A percentile compares a stretch with the other conserved stretches of the same genome.
These are phyloP conservation scores for Acrocephalus arundinaceus DNA, from an alignment of 2,113 vertebrate species.

Conservation along the genomic window DNA sequence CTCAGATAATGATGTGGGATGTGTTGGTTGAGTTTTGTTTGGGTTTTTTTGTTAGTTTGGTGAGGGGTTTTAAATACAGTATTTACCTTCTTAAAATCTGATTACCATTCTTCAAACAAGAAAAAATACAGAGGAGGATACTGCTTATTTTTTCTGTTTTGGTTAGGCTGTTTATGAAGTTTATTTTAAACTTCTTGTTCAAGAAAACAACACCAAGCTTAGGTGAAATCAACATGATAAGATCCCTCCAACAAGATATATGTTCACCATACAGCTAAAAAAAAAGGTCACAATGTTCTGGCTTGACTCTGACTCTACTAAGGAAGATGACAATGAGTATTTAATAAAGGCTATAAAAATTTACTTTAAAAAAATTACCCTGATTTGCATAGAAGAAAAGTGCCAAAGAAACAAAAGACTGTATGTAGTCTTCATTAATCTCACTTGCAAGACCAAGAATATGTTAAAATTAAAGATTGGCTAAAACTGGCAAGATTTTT, in stretches of 20 bases:
- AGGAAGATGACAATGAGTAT: neutral
- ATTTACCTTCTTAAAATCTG: neutral
- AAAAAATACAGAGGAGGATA: neutral
- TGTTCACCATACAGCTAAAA: neutral
- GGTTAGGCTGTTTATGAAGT: neutral
- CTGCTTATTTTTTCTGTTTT: neutral
- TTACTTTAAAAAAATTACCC: neutral
- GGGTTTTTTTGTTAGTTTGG: neutral
- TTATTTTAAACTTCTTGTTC: neutral
- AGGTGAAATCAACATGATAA: neutral
- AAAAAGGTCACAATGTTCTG: neutral
- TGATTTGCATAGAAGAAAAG: neutral
- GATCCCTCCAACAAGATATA: neutral
- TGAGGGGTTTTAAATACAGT: neutral
- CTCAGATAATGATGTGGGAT: neutral
- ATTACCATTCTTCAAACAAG: neutral
- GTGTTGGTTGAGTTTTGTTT: neutral
- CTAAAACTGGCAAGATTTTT: neutral
- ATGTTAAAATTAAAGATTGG: neutral
- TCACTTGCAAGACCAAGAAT: neutral
- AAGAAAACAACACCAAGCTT: neutral
- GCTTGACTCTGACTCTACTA: neutral
- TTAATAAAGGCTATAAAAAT: neutral
- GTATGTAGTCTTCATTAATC: neutral
- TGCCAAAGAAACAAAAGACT: neutral